A percentile compares a stretch with the other conserved stretches of the same genome.
phyloP scores from a whole-genome alignment of 92 coral and sea anemone genomes.

The Nematostella vectensis region DNA sequence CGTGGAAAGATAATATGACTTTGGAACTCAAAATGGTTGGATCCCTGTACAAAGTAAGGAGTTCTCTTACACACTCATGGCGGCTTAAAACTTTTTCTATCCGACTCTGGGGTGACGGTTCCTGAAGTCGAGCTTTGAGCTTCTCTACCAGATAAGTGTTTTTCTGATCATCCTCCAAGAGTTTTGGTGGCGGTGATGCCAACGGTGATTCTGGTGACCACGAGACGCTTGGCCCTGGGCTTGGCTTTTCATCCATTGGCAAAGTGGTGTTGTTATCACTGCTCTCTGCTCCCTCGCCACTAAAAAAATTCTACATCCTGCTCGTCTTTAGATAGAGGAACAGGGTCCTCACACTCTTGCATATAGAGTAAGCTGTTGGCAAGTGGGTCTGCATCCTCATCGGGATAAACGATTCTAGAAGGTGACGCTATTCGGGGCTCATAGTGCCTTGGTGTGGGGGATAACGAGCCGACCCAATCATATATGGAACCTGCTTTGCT shows the following conservation, averaged over 20 bases:
- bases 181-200: conserved; percentile 15
- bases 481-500: conserved; percentile 10
- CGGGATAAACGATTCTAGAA: conserved; percentile 6
- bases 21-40: conserved; percentile 10
- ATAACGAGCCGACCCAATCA: conserved; percentile 29
- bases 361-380: conserved; percentile 5
- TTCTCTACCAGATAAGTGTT: background rate
- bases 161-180: conserved; percentile 16
- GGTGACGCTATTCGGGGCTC: background rate
- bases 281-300: background rate
- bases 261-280: background rate
- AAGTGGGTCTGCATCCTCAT: conserved; percentile 1
- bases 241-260: background rate
- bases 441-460: conserved; percentile 13
- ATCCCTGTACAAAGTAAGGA: conserved; percentile 22
- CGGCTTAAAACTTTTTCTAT: background rate
- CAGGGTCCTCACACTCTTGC: background rate
- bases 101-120: background rate
- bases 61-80: conserved; percentile 20
- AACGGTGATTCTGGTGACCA: too few relatives aligned
- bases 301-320: conserved; percentile 5
- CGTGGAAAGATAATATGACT: conserved; percentile 16
- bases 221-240: too few relatives aligned
- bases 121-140: background rate
- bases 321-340: conserved; percentile 6